phyloP scores from a whole-genome alignment of 2,113 vertebrate genomes.

The Aphyosemion australe region DNA sequence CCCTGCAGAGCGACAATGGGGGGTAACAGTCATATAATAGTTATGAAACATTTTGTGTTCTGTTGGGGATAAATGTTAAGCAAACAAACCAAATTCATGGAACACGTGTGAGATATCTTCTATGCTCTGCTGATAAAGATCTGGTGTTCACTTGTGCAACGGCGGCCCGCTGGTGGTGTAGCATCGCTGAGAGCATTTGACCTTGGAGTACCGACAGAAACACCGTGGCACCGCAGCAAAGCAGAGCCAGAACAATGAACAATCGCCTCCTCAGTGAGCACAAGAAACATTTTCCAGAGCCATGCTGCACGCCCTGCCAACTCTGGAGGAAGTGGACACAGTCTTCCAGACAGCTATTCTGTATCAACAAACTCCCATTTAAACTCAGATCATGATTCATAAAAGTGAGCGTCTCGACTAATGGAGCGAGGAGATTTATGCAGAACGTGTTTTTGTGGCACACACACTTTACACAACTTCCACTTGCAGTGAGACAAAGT shows the following conservation, averaged over 20 bases:
- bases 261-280: constrained; percentile 43
- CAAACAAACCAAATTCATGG: constrained; percentile 18
- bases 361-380: constrained; percentile 58
- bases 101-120: constrained; percentile 6
- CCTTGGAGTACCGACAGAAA: constrained; percentile 42
- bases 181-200: constrained; percentile 52
- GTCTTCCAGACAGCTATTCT: constrained; percentile 34
- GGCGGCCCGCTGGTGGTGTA: constrained; percentile 18
- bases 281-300: constrained; percentile 37
- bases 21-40: no score
- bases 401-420: constrained; percentile 60
- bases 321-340: constrained; percentile 41
- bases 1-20: no score
- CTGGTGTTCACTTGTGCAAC: constrained; percentile 25
- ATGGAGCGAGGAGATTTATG: constrained; percentile 65
- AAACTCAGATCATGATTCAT: constrained; percentile 62
- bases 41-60: no score
- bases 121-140: constrained; percentile 26
- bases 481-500: constrained; percentile 43
- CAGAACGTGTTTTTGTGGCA: constrained; percentile 64
- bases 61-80: no score
- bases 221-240: constrained; percentile 24
- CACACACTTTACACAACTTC: constrained; percentile 60
- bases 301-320: constrained; percentile 48
- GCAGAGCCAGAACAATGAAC: constrained; percentile 52